These are phyloP conservation scores for Dendroctonus ponderosae DNA, from an alignment of 1,140 invertebrate genomes.

Conservation along the genomic window DNA sequence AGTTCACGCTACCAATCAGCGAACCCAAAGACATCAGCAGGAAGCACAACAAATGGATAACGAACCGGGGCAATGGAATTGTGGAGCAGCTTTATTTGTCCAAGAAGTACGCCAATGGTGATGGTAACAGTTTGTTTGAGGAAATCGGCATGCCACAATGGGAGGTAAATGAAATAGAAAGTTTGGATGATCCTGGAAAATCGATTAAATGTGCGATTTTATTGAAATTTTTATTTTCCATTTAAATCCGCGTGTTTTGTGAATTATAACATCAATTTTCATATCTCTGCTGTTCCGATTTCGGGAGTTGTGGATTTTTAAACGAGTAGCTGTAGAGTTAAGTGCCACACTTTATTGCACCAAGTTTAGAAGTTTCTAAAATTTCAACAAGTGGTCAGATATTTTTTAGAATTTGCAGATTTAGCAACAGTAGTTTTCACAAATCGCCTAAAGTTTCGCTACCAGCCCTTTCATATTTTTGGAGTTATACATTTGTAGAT, in stretches of 20 bases:
- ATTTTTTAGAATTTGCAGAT: too few species aligned
- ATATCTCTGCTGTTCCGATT: neutral
- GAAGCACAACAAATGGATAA: constrained; percentile 67
- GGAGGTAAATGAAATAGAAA: constrained; percentile 9
- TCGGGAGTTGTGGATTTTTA: neutral
- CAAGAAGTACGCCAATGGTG: neutral
- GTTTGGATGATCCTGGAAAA: neutral
- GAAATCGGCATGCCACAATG: constrained; percentile 15
- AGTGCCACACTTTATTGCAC: too few species aligned
- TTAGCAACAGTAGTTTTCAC: too few species aligned
- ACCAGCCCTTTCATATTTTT: too few species aligned
- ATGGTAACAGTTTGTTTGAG: constrained; percentile 15
- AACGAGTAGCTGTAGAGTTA: too few species aligned
- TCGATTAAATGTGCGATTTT: neutral
- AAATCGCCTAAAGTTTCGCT: too few species aligned
- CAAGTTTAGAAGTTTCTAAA: too few species aligned
- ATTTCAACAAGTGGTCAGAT: too few species aligned
- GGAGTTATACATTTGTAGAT: too few species aligned
- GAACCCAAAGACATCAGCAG: constrained; percentile 66
- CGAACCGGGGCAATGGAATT: constrained; percentile 63
- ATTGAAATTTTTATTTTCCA: neutral
- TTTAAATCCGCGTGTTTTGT: neutral
- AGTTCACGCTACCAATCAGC: constrained; percentile 75
- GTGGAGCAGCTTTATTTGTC: constrained; percentile 49
- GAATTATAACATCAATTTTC: neutral